These are phyloP conservation scores for Takifugu bimaculatus DNA, from an alignment of 2,113 vertebrate species.

Conservation along the genomic window DNA sequence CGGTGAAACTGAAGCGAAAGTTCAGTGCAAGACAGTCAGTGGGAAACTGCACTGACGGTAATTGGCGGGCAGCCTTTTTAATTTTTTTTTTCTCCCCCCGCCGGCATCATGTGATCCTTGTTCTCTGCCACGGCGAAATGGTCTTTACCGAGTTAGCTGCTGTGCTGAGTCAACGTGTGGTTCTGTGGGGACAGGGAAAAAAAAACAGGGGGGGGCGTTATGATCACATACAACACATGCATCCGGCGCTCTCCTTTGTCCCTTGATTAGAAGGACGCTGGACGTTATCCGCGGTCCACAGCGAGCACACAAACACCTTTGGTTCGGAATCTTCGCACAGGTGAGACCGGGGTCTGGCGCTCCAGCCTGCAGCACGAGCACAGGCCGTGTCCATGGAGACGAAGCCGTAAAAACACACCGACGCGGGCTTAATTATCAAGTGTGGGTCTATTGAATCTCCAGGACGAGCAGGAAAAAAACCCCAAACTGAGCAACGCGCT, in stretches of 20 bases:
- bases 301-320: background rate
- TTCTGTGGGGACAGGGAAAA: constrained; percentile 82
- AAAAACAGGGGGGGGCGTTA: constrained; percentile 49
- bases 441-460: constrained; percentile 13
- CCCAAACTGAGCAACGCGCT: constrained; percentile 40
- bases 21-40: constrained; percentile 90
- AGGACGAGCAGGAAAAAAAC: constrained; percentile 24
- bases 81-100: background rate
- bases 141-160: constrained; percentile 88
- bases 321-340: no score
- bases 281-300: background rate
- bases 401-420: no score
- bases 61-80: constrained; percentile 57
- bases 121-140: constrained; percentile 71
- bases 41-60: constrained; percentile 61
- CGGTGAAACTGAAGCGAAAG: constrained; percentile 86
- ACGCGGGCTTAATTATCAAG: no score
- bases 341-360: no score
- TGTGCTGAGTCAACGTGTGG: constrained; percentile 98
- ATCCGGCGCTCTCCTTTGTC: constrained; percentile 2
- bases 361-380: no score
- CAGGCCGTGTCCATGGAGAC: no score
- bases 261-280: background rate
- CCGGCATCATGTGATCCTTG: constrained; percentile 40
- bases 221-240: constrained; percentile 21